Evolutionary conservation across 2,113 vertebrate species (phyloP), one percentile per base, ranked within the genome.

Genomic region (Platichthys flesus): DNA sequence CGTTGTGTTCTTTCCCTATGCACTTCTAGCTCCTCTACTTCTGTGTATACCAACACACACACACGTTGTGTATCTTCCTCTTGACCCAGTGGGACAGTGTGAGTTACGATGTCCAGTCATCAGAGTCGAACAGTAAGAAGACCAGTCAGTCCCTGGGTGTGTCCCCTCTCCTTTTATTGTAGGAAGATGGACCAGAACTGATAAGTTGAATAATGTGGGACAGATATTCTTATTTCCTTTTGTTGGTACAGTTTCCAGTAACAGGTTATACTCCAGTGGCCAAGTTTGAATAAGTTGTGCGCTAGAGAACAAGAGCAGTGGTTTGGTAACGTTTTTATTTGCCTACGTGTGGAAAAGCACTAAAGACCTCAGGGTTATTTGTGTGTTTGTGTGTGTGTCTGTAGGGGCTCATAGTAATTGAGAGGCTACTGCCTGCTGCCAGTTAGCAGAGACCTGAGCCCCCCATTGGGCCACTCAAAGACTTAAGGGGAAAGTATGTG

Each of bases 401-500:
- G 52, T 47, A 3, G 49, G 23, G 67, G 52, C 21, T 42, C 55
- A 58, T 80, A 1, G 81, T 77, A 86, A 81, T 78, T 61, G 80
- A 84, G 79, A 91, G 18, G 66, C 49, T 61, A 14, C 78, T 59
- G 21, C 76, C 13, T 57, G 74, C 58, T 86, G 90, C 81, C 82
- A 49, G 69, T 57, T 69, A 79, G 64, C 57, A 59, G 80, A 85
- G 81, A 89, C 42, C 40, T 45, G 83, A 91, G 52, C 79, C 74
- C 78, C 82, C 86, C 89, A 63, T 15, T 74, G 85, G 83, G 79
- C 83, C 76, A 76, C 66, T 88, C 56, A 67, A 65, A 49, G 55
- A 71, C 74, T 78, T 65, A 67, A 67, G 82, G 57, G 18, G 52
- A 31, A 31, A 31, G 75, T 65, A 28, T 28, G 26, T 67, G 62